Percentiles rank a stretch among this genome's conserved stretches.
Conservation (phyloP, 2,113 vertebrate genomes). For the Gallinago jamesoni region DNA sequence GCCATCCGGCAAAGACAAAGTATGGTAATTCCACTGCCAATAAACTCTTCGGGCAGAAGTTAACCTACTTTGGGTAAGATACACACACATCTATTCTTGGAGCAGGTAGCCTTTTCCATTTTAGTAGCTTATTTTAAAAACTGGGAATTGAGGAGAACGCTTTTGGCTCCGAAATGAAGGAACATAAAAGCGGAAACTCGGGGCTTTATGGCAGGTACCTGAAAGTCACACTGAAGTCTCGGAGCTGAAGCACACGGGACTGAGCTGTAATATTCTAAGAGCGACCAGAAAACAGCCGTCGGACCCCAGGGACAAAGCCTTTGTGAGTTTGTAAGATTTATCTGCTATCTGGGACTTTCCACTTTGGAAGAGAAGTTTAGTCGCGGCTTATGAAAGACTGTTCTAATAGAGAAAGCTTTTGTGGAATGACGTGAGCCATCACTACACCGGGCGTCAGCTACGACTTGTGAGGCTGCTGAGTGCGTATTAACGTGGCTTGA, state of each 20-base stretch:
- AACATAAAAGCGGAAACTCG: background rate
- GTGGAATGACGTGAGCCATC: slow-evolving; percentile 4
- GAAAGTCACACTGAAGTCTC: slow-evolving; percentile 15
- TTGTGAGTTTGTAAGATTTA: slow-evolving; percentile 33
- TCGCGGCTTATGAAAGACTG: slow-evolving; percentile 1
- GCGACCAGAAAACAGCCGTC: background rate
- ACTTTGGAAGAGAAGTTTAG: slow-evolving; percentile 30
- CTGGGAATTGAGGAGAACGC: slow-evolving; percentile 22
- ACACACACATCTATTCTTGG: background rate
- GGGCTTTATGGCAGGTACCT: background rate
- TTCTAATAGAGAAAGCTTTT: slow-evolving; percentile 10
- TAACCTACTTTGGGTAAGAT: slow-evolving; percentile 8
- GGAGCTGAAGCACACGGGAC: background rate
- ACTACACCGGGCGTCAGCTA: background rate
- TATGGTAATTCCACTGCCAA: background rate
- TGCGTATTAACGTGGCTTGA: slow-evolving; percentile 37
- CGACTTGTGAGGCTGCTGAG: slow-evolving; percentile 26
- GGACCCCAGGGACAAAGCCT: slow-evolving; percentile 16
- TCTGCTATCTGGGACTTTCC: background rate
- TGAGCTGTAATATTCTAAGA: slow-evolving; percentile 23
- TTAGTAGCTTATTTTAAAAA: slow-evolving; percentile 32
- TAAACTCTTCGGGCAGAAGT: background rate
- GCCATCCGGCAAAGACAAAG: background rate
- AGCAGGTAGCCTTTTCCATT: background rate
- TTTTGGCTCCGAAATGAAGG: slow-evolving; percentile 42